Evolutionary conservation across 2,113 vertebrate species (phyloP).

Genomic region (Ammodytes dubius): DNA sequence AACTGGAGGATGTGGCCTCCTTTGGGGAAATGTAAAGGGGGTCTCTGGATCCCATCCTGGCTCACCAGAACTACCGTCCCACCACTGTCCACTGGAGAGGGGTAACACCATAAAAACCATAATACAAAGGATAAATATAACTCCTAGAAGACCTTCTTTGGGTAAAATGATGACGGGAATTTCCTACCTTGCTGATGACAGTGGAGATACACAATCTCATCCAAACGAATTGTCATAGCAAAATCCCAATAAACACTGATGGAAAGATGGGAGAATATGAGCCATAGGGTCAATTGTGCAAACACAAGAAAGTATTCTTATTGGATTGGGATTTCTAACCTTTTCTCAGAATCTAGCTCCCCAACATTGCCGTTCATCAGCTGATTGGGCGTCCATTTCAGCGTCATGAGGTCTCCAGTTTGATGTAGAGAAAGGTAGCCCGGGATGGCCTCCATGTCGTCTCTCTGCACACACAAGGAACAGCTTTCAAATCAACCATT

Average conservation of each 20-base stretch:
- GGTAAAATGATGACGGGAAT: neutral
- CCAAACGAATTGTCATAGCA: slow-evolving; percentile 96
- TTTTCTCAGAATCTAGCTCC: slow-evolving; percentile 96
- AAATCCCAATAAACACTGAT: slow-evolving; percentile 97
- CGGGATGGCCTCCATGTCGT: slow-evolving; percentile 97
- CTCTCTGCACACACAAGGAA: slow-evolving; percentile 83
- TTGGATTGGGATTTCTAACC: slow-evolving; percentile 78
- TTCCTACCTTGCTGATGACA: slow-evolving; percentile 96
- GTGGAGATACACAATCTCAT: slow-evolving; percentile 98
- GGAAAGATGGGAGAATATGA: slow-evolving; percentile 14
- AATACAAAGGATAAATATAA: neutral
- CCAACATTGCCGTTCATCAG: slow-evolving; percentile 97
- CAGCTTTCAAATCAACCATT: neutral
- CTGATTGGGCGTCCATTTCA: slow-evolving; percentile 99
- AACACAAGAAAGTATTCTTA: neutral
- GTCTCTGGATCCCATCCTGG: slow-evolving; percentile 98
- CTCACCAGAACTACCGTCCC: slow-evolving; percentile 97
- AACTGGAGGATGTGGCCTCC: slow-evolving; percentile 97
- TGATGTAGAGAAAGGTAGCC: slow-evolving; percentile 98
- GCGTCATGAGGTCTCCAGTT: slow-evolving; percentile 94
- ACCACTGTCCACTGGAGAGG: slow-evolving; percentile 92
- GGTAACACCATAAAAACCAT: neutral
- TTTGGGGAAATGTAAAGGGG: slow-evolving; percentile 94
- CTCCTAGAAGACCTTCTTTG: neutral
- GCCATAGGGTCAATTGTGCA: neutral